phyloP scores from a whole-genome alignment of 2,888 invertebrate genomes.

The Calameuta pallipes region DNA sequence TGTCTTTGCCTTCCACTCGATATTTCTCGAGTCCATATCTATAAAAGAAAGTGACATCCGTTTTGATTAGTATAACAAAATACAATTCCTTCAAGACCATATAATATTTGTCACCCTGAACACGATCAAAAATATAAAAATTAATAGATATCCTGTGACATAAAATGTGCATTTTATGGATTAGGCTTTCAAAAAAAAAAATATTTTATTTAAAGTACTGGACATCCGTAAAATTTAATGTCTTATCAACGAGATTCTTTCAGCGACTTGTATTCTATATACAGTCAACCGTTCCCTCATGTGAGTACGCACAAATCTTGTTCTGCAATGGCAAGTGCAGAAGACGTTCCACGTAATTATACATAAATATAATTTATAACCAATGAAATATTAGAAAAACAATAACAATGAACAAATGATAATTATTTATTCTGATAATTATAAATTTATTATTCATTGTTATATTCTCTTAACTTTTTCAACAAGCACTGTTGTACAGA shows the following conservation, averaged over 20 bases:
- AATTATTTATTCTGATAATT: neutral
- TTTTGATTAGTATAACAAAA: neutral
- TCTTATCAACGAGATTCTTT: neutral
- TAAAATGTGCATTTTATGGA: neutral
- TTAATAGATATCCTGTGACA: neutral
- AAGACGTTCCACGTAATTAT: too few relatives aligned
- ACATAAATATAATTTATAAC: neutral
- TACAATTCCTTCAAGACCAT: neutral
- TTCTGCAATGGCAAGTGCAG: too few relatives aligned
- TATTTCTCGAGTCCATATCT: slow-evolving; percentile 20
- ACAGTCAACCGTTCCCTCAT: too few relatives aligned
- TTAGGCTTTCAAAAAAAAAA: neutral
- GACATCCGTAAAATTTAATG: too few relatives aligned
- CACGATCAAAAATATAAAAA: neutral
- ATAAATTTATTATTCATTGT: neutral
- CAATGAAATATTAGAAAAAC: neutral
- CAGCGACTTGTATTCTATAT: neutral
- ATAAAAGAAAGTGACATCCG: neutral
- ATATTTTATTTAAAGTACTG: too few relatives aligned
- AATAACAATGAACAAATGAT: neutral
- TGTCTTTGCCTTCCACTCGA: slow-evolving; percentile 1
- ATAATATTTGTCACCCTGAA: neutral
- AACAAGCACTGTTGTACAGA: neutral
- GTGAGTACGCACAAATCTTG: too few relatives aligned
- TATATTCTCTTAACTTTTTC: neutral